Evolutionary conservation across 1,140 invertebrate species (phyloP).

Genomic region (Drosophila truncata): DNA sequence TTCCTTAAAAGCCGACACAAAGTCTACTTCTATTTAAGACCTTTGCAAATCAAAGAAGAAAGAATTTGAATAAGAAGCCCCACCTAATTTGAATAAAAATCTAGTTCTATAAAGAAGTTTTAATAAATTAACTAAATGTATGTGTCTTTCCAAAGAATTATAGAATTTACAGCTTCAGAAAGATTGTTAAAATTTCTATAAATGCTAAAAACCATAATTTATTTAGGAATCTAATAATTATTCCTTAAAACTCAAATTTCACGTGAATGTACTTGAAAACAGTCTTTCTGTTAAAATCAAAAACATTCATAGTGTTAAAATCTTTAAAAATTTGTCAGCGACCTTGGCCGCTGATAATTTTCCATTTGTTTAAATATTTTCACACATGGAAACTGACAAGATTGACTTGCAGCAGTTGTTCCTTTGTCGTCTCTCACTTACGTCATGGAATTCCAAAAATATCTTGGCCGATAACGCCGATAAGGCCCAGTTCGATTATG

Average conservation of each 20-base stretch:
- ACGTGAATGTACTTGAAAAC: neutral
- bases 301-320: conserved; percentile 1
- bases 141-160: neutral
- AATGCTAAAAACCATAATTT: too few species aligned
- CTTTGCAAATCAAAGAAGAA: neutral
- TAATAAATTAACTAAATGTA: neutral
- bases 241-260: neutral
- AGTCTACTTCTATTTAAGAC: neutral
- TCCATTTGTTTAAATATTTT: conserved; percentile 10
- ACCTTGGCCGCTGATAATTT: conserved; percentile 43
- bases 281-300: neutral
- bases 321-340: conserved; percentile 6
- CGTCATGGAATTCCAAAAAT: conserved; percentile 78
- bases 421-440: conserved; percentile 50
- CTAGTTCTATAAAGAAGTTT: neutral
- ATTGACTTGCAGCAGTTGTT: conserved; percentile 59
- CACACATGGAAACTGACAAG: conserved; percentile 16
- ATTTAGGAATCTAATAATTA: too few species aligned
- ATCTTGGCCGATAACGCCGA: conserved; percentile 56
- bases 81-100: neutral
- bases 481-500: conserved; percentile 53
- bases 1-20: neutral
- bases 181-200: fast-evolving
- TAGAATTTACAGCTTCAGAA: neutral
- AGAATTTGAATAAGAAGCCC: neutral